phyloP scores from a whole-genome alignment of 23 tunicate genomes.

The Styela clava region DNA sequence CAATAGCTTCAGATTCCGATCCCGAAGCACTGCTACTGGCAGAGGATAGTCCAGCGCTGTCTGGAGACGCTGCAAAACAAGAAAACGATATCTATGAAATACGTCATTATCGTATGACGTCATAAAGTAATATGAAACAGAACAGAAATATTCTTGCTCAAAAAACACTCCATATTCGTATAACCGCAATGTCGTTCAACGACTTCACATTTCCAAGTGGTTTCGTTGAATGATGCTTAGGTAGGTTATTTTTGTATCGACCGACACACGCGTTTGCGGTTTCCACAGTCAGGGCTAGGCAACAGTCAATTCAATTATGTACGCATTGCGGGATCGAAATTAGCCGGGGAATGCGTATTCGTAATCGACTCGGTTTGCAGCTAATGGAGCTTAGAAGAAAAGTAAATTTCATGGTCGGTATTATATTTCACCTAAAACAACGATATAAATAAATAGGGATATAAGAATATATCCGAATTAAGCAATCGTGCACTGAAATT shows the following conservation, averaged over 20 bases:
- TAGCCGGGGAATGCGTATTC: not conserved
- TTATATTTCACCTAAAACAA: not conserved
- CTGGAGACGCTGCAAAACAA: slow-evolving; percentile 84
- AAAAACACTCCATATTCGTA: not conserved
- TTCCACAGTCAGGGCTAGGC: not conserved
- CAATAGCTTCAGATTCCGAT: slow-evolving; percentile 68
- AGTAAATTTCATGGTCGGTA: not conserved
- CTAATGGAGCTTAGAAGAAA: not conserved
- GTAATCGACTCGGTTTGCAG: not conserved
- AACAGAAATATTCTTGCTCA: too few relatives aligned
- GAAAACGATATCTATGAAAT: not conserved
- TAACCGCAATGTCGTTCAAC: not conserved
- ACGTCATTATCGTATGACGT: too few relatives aligned
- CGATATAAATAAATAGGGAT: too few relatives aligned
- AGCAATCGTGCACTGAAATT: not conserved
- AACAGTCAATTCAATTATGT: not conserved
- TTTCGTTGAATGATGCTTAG: not conserved
- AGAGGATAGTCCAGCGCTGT: slow-evolving; percentile 82
- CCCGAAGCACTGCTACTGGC: slow-evolving; percentile 77
- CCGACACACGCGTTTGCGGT: not conserved
- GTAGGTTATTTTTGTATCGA: not conserved
- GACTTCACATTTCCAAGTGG: not conserved
- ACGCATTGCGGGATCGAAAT: not conserved
- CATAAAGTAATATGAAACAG: too few relatives aligned
- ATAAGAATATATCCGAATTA: not conserved